Evolutionary conservation across 1,140 invertebrate species (phyloP).

Genomic region (Metaphire vulgaris): DNA sequence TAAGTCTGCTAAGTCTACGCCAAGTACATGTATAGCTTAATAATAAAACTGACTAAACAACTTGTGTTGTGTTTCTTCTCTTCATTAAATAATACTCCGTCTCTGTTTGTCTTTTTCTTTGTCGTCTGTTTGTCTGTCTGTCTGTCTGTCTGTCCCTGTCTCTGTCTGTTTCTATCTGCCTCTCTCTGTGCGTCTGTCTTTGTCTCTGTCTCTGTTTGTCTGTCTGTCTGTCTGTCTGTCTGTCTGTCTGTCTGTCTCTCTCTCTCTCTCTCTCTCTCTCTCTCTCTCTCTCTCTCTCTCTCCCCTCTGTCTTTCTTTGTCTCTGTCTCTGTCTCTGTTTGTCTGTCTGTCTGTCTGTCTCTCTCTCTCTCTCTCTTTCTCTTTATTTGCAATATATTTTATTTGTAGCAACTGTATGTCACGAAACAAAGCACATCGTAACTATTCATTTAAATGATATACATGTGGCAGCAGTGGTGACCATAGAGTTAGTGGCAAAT

Average conservation of each 20-base stretch:
- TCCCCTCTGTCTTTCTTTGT: not conserved
- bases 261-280: slow-evolving; percentile 1
- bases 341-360: not conserved
- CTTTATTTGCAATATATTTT: not conserved
- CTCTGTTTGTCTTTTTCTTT: too few relatives aligned
- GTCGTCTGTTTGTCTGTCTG: not conserved
- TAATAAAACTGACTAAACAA: too few relatives aligned
- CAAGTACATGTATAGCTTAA: too few relatives aligned
- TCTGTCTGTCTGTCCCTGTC: not conserved
- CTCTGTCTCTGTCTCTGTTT: not conserved
- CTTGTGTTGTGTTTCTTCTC: too few relatives aligned
- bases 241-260: not conserved
- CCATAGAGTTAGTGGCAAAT: too few relatives aligned
- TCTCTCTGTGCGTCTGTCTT: not conserved
- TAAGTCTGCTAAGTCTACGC: too few relatives aligned
- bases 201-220: not conserved
- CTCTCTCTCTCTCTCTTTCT: not conserved
- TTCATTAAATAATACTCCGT: too few relatives aligned
- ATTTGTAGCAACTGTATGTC: too few relatives aligned
- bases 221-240: not conserved
- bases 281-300: slow-evolving; percentile 1
- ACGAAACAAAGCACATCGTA: too few relatives aligned
- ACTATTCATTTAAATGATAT: too few relatives aligned
- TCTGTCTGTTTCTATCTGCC: not conserved
- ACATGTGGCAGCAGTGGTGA: too few relatives aligned